These are phyloP conservation scores for Alloplasta piceator DNA, from an alignment of 2,888 invertebrate genomes.

Conservation along the genomic window DNA sequence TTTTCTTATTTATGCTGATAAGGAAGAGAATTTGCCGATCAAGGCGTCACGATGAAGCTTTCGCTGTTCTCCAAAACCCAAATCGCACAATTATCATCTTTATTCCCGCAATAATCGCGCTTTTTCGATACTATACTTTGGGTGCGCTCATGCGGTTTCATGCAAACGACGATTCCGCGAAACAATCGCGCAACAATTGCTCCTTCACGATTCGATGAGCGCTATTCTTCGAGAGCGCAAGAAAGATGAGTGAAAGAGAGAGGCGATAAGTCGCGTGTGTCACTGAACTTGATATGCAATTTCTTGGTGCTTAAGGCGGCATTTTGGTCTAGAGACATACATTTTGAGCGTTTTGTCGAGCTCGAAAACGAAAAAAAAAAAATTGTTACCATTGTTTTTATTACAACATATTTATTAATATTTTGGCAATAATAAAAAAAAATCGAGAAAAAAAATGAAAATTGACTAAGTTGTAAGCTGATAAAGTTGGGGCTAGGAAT, in stretches of 20 bases:
- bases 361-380: too few species aligned
- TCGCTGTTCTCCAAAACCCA: neutral
- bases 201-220: constrained; percentile 47
- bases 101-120: too few species aligned
- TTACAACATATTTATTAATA: too few species aligned
- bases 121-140: too few species aligned
- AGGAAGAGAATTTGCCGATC: neutral
- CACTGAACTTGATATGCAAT: constrained; percentile 63
- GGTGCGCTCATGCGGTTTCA: constrained; percentile 13
- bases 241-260: constrained; percentile 16
- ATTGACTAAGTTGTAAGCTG: neutral
- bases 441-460: too few species aligned
- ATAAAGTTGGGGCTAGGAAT: too few species aligned
- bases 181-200: constrained; percentile 58
- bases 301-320: constrained; percentile 22
- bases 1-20: too few species aligned
- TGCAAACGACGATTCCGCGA: constrained; percentile 41
- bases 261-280: constrained; percentile 40
- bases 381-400: too few species aligned
- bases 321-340: too few species aligned
- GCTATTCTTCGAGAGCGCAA: constrained; percentile 18
- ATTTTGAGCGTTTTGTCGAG: too few species aligned
- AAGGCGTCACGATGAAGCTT: constrained; percentile 13
- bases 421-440: too few species aligned
- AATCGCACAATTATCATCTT: too few species aligned